Evolutionary conservation across 1,140 invertebrate species (phyloP), one percentile per base, ranked within the genome.

Genomic region (Mamestra configurata): DNA sequence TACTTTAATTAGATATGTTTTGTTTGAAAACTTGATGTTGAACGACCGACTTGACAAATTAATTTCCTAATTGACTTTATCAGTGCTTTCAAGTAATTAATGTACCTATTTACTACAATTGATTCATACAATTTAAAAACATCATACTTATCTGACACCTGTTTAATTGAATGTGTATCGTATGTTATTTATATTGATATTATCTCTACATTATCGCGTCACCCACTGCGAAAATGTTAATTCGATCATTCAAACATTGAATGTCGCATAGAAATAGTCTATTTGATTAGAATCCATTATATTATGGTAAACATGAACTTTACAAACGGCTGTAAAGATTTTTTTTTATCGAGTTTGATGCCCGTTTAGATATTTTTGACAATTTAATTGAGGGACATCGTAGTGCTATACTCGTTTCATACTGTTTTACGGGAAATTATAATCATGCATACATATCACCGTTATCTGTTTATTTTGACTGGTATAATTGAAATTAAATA

Each of bases 151-250:
- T 4, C 10, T 61, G 59, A 35, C 59, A 66, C 37, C 31, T 43
- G 13, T 43, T 11, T 43, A 20, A n/a, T 59, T 24, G 4, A 59
- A 27, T 11, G 4, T 43, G 24, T 43, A 71, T 49, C 27, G 31
- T 51, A 10, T 53, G n/a, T 31, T 51, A 49, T 51, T 31, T 35
- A 68, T 31, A 53, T 53, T 31, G 7, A 71, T 71, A 35, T 61
- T 51, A 71, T 27, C 24, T 31, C 46, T 51, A 51, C 24, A 7
- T 27, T 31, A 31, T n/a, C 13, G 11, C 22, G 43, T 40, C 27
- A 51, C 68, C 68, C 68, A 71, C 68, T 71, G 68, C 46, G 46
- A 71, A 71, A 51, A 71, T 51, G 68, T 53, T 18, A 51, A 46
- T 71, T 71, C 46, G 43, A 51, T 53, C 40, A 61, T 66, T 5